A percentile compares a stretch with the other conserved stretches of the same genome.
phyloP scores from a whole-genome alignment of 2,888 invertebrate genomes.

The Drosophila lutescens region DNA sequence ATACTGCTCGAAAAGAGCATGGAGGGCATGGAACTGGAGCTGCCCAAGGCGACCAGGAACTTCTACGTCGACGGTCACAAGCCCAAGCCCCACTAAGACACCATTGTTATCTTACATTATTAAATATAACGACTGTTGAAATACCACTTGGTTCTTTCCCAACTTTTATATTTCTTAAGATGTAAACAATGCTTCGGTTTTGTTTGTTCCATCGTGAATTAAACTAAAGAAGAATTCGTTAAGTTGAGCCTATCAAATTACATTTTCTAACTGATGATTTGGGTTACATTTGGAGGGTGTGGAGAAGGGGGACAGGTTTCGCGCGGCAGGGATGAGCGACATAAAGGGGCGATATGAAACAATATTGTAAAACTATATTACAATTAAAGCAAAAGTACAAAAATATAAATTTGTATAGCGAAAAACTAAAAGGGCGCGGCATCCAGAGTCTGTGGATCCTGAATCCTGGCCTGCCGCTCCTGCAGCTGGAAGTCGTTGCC shows the following conservation, averaged over 20 bases:
- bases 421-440: conserved; percentile 59
- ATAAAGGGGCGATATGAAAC: conserved; percentile 52
- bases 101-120: conserved; percentile 28
- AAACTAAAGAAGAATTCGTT: conserved; percentile 71
- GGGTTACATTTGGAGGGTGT: conserved; percentile 33
- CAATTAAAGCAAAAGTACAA: conserved; percentile 63
- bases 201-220: conserved; percentile 58
- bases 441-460: conserved; percentile 4
- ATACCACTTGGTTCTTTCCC: conserved; percentile 56
- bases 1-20: conserved; percentile 94
- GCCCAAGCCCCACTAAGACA: conserved; percentile 93
- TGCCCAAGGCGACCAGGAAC: conserved; percentile 96
- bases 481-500: conserved; percentile 27
- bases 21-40: conserved; percentile 92
- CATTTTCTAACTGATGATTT: conserved; percentile 68
- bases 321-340: conserved; percentile 32
- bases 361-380: conserved; percentile 70
- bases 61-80: conserved; percentile 99
- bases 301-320: conserved; percentile 1
- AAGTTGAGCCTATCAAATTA: conserved; percentile 71
- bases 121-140: conserved; percentile 44
- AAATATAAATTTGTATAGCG: conserved; percentile 55
- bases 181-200: conserved; percentile 63
- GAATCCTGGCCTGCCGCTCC: conserved; percentile 10
- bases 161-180: conserved; percentile 65